Evolutionary conservation across 2,113 vertebrate genomes (phyloP).

Genomic region (Caracal caracal): DNA sequence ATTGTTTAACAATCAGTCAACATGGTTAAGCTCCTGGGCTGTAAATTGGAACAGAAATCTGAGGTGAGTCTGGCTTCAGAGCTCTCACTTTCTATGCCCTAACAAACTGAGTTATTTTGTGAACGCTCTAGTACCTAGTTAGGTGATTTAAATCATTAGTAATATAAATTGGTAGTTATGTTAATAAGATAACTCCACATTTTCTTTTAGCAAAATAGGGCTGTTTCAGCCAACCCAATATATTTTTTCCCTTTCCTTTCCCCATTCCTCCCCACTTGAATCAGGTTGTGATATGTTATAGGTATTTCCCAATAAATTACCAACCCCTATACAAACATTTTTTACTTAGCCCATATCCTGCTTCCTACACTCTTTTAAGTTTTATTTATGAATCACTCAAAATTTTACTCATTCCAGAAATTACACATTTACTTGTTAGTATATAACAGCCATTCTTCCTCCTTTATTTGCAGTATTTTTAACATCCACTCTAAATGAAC

Average conservation of each 20-base stretch:
- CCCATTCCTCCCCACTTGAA: not conserved
- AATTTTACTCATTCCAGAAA: constrained; percentile 59
- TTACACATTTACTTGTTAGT: constrained; percentile 52
- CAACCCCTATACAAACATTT: not conserved
- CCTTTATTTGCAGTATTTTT: constrained; percentile 54
- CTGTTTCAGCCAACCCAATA: constrained; percentile 19
- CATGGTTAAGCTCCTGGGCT: not conserved
- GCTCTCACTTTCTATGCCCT: not conserved
- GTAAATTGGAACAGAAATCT: not conserved
- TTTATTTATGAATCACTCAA: constrained; percentile 66
- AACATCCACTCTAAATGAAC: constrained; percentile 30
- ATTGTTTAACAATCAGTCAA: not conserved
- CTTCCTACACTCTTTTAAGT: constrained; percentile 55
- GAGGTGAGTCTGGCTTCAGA: constrained; percentile 22
- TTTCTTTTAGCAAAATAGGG: constrained; percentile 44
- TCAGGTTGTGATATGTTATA: constrained; percentile 19
- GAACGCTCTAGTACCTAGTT: not conserved
- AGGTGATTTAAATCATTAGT: not conserved
- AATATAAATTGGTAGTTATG: not conserved
- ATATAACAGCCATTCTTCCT: not conserved
- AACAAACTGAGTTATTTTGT: constrained; percentile 18
- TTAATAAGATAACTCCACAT: not conserved
- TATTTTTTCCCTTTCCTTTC: not conserved
- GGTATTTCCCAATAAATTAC: constrained; percentile 63
- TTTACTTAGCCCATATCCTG: constrained; percentile 58